Conservation (phyloP, 2,888 invertebrate species). For the Norana najaformis region DNA sequence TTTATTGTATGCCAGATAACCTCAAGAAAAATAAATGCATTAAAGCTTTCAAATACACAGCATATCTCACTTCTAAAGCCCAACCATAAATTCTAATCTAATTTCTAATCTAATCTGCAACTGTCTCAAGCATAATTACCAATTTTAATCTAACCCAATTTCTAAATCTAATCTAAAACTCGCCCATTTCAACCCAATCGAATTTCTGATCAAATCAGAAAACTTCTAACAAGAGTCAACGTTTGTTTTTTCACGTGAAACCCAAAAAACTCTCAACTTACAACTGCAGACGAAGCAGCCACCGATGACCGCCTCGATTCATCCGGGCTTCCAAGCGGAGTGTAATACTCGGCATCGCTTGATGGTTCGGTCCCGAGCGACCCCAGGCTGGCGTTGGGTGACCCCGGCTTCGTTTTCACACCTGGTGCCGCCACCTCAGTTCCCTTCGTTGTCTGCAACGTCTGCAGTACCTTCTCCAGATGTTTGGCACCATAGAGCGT, state of each 20-base stretch:
- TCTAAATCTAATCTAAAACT: too few species aligned
- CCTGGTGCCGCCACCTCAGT: not conserved
- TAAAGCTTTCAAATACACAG: too few species aligned
- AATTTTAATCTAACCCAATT: not conserved
- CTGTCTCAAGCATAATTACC: not conserved
- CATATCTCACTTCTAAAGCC: not conserved
- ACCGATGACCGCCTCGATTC: slow-evolving; percentile 31
- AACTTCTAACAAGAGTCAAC: too few species aligned
- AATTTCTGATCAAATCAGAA: not conserved
- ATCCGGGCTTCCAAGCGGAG: slow-evolving; percentile 37
- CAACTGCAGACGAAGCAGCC: not conserved
- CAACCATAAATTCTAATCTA: not conserved
- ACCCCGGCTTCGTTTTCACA: not conserved
- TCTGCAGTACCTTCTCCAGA: not conserved
- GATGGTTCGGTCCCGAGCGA: slow-evolving; percentile 30
- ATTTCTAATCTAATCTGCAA: not conserved
- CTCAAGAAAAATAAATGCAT: too few species aligned
- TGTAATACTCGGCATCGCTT: slow-evolving; percentile 38
- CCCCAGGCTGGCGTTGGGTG: slow-evolving; percentile 5
- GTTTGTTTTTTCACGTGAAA: too few species aligned
- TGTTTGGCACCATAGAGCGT: not conserved
- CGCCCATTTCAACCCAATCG: not conserved
- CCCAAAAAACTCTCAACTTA: not conserved
- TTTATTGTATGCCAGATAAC: too few species aligned
- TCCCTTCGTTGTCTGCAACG: not conserved